Conservation (phyloP, 1,140 invertebrate species). For the Chrysomallon squamiferum region DNA sequence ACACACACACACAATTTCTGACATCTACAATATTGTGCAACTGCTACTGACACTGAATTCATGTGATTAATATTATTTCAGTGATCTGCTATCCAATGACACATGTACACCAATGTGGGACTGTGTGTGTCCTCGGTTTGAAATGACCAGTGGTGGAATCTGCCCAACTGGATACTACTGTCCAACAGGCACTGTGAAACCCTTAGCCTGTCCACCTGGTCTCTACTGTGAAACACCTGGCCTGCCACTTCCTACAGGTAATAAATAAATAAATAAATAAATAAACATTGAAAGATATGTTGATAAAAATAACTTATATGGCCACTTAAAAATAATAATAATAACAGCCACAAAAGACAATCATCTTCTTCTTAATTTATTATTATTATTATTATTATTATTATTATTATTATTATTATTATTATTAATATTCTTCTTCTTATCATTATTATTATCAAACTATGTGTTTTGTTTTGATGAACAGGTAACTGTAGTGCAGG, state of each 20-base stretch:
- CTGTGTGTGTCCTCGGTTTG: constrained; percentile 53
- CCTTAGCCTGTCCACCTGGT: constrained; percentile 38
- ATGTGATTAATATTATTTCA: no score
- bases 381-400: no score
- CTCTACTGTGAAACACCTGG: constrained; percentile 46
- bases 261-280: no score
- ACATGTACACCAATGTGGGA: constrained; percentile 58
- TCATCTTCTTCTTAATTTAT: no score
- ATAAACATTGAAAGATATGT: neutral
- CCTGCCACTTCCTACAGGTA: constrained; percentile 40
- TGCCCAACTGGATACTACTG: constrained; percentile 52
- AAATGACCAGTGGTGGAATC: constrained; percentile 54
- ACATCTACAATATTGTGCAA: no score
- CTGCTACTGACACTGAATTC: no score
- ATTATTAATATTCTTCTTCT: no score
- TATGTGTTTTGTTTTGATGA: no score
- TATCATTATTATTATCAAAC: no score
- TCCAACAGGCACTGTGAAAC: constrained; percentile 40
- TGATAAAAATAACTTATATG: neutral
- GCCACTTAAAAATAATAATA: neutral
- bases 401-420: no score
- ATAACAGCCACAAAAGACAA: no score
- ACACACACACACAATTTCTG: no score
- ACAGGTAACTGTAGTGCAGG: constrained; percentile 55
- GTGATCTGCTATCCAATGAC: constrained; percentile 53